Evolutionary conservation across 2,797 vertebrate genomes (phyloP), one percentile per base, ranked within the genome.

Genomic region (Rhinoraja longicauda): DNA sequence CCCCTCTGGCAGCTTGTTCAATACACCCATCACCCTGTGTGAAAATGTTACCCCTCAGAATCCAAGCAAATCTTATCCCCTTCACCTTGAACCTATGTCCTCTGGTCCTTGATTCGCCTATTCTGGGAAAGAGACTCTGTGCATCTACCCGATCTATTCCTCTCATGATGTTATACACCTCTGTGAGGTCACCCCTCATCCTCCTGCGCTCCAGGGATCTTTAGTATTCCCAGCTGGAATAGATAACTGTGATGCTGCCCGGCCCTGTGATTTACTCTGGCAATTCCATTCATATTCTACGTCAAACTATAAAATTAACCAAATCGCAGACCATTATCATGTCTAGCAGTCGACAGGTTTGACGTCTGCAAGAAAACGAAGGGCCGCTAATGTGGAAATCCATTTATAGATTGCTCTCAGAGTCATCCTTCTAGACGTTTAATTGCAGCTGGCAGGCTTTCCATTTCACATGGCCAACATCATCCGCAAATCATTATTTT

Each of bases 401-500:
- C 84, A 88, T 88, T 88, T 88, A 36, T 32, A 88, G 84, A 67
- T 62, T 36, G 21, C 13, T 17, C 29, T 21, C 57, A 64, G 13
- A 17, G 59, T 67, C 17, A 88, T 36, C 84, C 67, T 36, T 88
- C 7, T 12, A 88, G 84, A 88, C n/a, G 10, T 21, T 64, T 88
- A 64, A 88, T 88, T 88, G 57, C 84, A 88, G n/a, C 59, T 88
- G 84, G 62, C 62, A 88, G 64, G 59, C 59, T 32, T 29, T 36
- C 6, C 67, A 88, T 67, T 36, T 88, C 6, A 32, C 29, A 32
- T 62, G 36, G 59, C 84, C 8, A 88, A 36, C n/a, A 67, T 88
- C 36, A 88, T 36, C 84, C n/a, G 88, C 84, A 36, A 88, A 88
- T 88, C 15, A 36, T 32, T 67, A 19, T 36, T 67, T 88, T 67